Percentiles rank a stretch among this genome's conserved stretches.
These are phyloP conservation scores for Caracal caracal DNA, from an alignment of 2,113 vertebrate genomes.

Conservation along the genomic window DNA sequence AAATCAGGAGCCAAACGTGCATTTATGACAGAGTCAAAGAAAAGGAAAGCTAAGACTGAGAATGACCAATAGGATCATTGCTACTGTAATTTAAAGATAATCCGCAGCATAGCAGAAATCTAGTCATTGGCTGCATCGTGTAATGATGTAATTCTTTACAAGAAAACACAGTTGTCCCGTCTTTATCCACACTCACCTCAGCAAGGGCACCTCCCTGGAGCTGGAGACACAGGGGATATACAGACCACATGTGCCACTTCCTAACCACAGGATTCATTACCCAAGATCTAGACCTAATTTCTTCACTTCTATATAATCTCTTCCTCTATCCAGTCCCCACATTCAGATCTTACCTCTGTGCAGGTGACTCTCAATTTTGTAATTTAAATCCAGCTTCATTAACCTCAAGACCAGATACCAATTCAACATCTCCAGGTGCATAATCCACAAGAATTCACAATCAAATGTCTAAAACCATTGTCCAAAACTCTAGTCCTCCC, in stretches of 20 bases:
- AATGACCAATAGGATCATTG: slow-evolving; percentile 36
- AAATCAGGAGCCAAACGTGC: slow-evolving; percentile 64
- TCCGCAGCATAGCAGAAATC: slow-evolving; percentile 8
- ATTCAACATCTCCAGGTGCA: neutral
- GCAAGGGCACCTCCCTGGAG: neutral
- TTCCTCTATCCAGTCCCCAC: neutral
- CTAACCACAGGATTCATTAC: neutral
- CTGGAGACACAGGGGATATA: neutral
- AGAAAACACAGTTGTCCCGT: neutral
- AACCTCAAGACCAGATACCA: neutral
- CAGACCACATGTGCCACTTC: neutral
- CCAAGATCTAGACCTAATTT: neutral
- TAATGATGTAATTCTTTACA: neutral
- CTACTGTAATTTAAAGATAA: slow-evolving; percentile 42
- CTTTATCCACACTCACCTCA: neutral
- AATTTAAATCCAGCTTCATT: neutral
- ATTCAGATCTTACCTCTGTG: neutral
- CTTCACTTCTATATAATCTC: neutral
- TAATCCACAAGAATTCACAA: neutral
- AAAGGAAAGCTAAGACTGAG: slow-evolving; percentile 11
- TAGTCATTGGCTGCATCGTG: neutral
- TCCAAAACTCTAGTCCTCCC: neutral
- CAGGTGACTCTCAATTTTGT: neutral
- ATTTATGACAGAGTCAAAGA: slow-evolving; percentile 26
- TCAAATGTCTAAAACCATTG: neutral